A percentile compares a stretch with the other conserved stretches of the same genome.
Conservation (phyloP, 2,113 vertebrate species). For the Vulpes ferrilata region DNA sequence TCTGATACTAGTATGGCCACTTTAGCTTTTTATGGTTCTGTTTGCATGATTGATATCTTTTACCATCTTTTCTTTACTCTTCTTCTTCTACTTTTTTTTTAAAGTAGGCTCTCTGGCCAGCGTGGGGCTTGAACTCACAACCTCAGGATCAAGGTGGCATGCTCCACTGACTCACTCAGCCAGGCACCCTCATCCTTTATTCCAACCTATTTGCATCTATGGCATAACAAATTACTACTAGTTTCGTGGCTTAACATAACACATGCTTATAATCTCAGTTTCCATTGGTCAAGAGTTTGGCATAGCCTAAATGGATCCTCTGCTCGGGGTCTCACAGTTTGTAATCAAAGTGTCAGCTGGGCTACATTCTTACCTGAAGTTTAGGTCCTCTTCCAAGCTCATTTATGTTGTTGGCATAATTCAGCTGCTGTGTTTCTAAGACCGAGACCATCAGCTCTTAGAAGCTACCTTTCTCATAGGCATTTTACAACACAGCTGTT, state of each 20-base stretch:
- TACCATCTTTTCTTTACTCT: neutral
- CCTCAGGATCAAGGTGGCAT: neutral
- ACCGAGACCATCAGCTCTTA: neutral
- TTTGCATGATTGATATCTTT: neutral
- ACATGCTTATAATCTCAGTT: neutral
- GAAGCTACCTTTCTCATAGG: neutral
- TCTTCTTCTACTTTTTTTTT: neutral
- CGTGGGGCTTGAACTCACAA: neutral
- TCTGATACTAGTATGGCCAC: neutral
- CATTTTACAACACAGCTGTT: neutral
- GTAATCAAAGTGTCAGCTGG: neutral
- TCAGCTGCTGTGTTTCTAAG: neutral
- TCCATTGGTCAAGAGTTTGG: neutral
- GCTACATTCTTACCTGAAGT: neutral
- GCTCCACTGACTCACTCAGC: neutral
- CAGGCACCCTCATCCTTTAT: neutral
- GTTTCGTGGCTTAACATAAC: neutral
- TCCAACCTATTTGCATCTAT: neutral
- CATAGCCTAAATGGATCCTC: neutral
- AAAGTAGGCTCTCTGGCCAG: neutral
- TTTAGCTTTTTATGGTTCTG: neutral
- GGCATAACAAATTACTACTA: neutral
- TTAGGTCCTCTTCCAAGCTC: neutral
- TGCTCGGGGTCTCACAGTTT: neutral
- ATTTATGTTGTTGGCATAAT: neutral